Percentiles rank a stretch among this genome's conserved stretches.
Evolutionary conservation across 2,797 vertebrate species (phyloP).

Genomic region (Cyprinella venusta): DNA sequence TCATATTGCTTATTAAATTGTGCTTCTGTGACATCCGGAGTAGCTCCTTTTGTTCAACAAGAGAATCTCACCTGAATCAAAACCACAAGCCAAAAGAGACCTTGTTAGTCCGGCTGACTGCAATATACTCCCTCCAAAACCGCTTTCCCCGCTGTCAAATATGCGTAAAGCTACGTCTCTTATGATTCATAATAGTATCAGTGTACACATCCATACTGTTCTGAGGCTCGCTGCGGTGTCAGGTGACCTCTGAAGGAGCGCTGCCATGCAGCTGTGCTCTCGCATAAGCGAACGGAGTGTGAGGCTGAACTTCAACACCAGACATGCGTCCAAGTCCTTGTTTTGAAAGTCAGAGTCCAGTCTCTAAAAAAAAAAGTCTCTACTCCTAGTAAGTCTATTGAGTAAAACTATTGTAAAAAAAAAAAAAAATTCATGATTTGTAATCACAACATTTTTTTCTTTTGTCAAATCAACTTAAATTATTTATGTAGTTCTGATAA

Average conservation of each 20-base stretch:
- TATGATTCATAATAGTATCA: slow-evolving; percentile 48
- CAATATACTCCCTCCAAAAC: slow-evolving; percentile 21
- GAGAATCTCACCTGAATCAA: slow-evolving; percentile 31
- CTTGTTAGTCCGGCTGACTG: slow-evolving; percentile 39
- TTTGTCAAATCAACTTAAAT: too few relatives aligned
- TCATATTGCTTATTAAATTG: slow-evolving; percentile 67
- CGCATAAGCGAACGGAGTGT: slow-evolving; percentile 29
- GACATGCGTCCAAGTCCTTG: slow-evolving; percentile 19
- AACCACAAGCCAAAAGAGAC: slow-evolving; percentile 45
- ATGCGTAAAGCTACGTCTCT: slow-evolving; percentile 18
- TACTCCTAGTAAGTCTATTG: not conserved
- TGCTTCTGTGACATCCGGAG: slow-evolving; percentile 50
- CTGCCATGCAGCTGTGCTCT: slow-evolving; percentile 48
- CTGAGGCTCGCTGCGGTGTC: slow-evolving; percentile 8
- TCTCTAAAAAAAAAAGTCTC: not conserved
- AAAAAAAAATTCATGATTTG: too few relatives aligned
- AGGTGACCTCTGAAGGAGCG: slow-evolving; percentile 10
- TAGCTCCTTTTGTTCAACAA: slow-evolving; percentile 37
- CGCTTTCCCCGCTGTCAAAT: slow-evolving; percentile 33
- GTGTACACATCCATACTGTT: slow-evolving; percentile 48
- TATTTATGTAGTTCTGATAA: too few relatives aligned
- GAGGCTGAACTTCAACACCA: slow-evolving; percentile 32
- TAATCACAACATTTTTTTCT: too few relatives aligned
- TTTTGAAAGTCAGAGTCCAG: slow-evolving; percentile 30
- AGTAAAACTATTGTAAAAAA: not conserved